Evolutionary conservation across 2,888 invertebrate genomes (phyloP), one percentile per base, ranked within the genome.

Genomic region (Xylophagus ater): DNA sequence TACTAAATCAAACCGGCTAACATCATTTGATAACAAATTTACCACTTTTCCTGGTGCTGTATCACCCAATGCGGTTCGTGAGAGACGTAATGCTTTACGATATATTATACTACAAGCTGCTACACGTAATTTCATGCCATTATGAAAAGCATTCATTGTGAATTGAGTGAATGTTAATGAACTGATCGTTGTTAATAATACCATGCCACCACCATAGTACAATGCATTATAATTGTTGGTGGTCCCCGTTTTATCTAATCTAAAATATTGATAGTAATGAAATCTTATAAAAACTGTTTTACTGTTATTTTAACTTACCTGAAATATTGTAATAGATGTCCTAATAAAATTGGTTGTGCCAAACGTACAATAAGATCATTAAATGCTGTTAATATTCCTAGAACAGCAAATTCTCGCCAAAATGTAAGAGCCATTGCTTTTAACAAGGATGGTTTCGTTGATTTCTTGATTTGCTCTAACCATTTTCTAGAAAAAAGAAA

Each of bases 1-100:
- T 3, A 81, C 75, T 59, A 80, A 54, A 57, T 90, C 90, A 54
- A 90, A 87, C 21, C 89, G 73, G 56, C 78, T 81, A 33, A 90
- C 78, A 55, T 93, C 92, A 56, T 90, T 90, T 13, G 88, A 86
- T 35, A 92, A 68, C 18, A 92, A 63, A 63, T 92, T 92, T 10
- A 90, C 81, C 20, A 92, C 78, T 62, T 89, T 86, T 0, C 90
- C 90, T 1, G 81, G 78, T 0, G 89, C 83, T 0, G 89, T 88
- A 54, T 87, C 76, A 1, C 82, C 81, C 25, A 90, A 59, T 0
- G 89, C 79, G 1, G 71, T 69, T 53, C 72, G 73, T 52, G 77
- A 81, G 25, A 83, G 61, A 44, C 69, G 67, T 29, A 82, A 59
- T 1, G 80, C 86, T 76, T 92, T 92, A 66, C 86, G 75, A 54